A percentile compares a stretch with the other conserved stretches of the same genome.
Conservation (phyloP, 2,888 invertebrate genomes). For the Eristalinus aeneus region DNA sequence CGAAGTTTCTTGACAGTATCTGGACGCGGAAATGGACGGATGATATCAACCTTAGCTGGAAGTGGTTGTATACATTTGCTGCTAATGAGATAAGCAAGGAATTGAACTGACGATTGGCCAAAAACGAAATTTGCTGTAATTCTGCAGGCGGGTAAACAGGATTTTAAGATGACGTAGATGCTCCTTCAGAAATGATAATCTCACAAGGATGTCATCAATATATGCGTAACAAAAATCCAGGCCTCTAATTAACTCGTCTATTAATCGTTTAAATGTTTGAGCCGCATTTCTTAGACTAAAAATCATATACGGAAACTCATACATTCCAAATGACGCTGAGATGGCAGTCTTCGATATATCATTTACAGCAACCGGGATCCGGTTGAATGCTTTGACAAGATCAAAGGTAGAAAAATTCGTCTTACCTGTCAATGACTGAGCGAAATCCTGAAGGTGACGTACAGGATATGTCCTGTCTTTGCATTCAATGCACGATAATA, state of each 20-base stretch:
- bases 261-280: constrained; percentile 64
- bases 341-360: neutral
- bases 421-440: neutral
- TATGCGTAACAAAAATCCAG: constrained; percentile 41
- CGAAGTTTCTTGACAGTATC: neutral
- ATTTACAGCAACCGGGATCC: neutral
- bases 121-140: constrained; percentile 8
- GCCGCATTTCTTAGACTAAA: neutral
- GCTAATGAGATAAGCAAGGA: neutral
- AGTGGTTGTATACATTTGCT: neutral
- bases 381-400: constrained; percentile 6
- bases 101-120: neutral
- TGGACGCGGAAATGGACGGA: neutral
- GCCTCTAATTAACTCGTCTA: constrained; percentile 25
- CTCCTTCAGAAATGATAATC: neutral
- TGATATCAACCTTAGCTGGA: neutral
- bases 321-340: neutral
- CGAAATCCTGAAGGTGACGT: neutral
- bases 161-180: neutral
- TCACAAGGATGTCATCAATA: neutral
- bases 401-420: neutral
- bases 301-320: neutral
- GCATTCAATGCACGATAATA: neutral
- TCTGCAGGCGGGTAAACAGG: constrained; percentile 2
- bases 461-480: neutral